Evolutionary conservation across 2,113 vertebrate genomes (phyloP).

Genomic region (Philantomba maxwellii): DNA sequence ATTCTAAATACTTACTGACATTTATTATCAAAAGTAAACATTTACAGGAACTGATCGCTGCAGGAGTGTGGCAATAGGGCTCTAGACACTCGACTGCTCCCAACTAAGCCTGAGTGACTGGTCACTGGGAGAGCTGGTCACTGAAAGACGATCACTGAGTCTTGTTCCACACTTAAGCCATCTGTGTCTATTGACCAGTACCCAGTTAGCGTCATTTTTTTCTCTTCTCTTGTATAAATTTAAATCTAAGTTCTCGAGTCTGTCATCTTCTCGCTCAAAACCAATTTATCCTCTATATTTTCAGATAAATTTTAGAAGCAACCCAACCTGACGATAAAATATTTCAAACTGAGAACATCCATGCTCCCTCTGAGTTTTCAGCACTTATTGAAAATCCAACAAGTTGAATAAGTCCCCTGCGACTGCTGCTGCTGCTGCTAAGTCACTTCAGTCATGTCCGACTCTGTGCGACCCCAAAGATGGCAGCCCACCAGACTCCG

Average conservation of each 20-base stretch:
- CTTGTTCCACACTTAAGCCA: neutral
- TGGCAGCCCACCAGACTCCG: too few species aligned
- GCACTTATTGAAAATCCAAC: neutral
- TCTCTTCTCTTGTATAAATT: neutral
- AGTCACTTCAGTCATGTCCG: rapidly evolving
- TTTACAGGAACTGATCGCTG: neutral
- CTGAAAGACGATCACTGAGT: neutral
- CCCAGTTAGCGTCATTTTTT: neutral
- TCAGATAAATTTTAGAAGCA: neutral
- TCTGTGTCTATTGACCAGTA: neutral
- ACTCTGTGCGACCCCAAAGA: too few species aligned
- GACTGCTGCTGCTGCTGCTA: neutral
- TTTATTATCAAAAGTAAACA: neutral
- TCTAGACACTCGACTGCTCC: neutral
- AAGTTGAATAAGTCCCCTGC: neutral
- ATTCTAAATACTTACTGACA: neutral
- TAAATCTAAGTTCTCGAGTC: neutral
- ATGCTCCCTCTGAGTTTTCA: neutral
- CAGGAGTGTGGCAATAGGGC: neutral
- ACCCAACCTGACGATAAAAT: neutral
- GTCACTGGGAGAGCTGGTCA: neutral
- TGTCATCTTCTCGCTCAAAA: neutral
- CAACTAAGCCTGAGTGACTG: neutral
- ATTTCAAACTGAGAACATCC: neutral
- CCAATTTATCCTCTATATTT: neutral